phyloP scores from a whole-genome alignment of 2,113 vertebrate genomes.

The Triplophysa tibetana region DNA sequence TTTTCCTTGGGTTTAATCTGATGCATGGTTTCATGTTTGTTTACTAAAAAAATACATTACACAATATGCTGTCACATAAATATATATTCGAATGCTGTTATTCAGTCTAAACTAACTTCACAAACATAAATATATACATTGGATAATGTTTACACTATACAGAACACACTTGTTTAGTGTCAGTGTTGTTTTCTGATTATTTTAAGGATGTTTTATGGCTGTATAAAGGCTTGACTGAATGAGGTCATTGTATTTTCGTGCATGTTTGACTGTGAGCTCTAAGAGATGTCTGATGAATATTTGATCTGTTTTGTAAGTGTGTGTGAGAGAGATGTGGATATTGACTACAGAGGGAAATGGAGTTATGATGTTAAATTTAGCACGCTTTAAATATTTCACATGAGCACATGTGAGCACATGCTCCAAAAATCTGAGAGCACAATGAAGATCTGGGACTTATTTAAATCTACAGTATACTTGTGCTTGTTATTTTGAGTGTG shows the following conservation, averaged over 20 bases:
- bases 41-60: too few relatives aligned
- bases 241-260: slow-evolving; percentile 21
- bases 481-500: too few relatives aligned
- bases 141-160: background rate
- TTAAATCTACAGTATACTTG: too few relatives aligned
- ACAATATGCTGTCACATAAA: too few relatives aligned
- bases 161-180: background rate
- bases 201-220: background rate
- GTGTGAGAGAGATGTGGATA: background rate
- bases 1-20: too few relatives aligned
- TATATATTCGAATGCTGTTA: too few relatives aligned
- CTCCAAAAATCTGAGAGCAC: too few relatives aligned
- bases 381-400: slow-evolving; percentile 5
- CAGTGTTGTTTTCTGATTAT: background rate
- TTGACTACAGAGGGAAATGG: background rate
- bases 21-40: too few relatives aligned
- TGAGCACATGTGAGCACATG: background rate
- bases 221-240: slow-evolving; percentile 12
- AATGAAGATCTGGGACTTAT: too few relatives aligned
- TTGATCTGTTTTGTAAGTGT: background rate
- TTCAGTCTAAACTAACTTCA: too few relatives aligned
- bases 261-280: background rate
- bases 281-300: slow-evolving; percentile 37
- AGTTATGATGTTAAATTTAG: background rate
- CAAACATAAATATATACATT: background rate